Conservation (phyloP, 2,113 vertebrate species). For the Origma solitaria region DNA sequence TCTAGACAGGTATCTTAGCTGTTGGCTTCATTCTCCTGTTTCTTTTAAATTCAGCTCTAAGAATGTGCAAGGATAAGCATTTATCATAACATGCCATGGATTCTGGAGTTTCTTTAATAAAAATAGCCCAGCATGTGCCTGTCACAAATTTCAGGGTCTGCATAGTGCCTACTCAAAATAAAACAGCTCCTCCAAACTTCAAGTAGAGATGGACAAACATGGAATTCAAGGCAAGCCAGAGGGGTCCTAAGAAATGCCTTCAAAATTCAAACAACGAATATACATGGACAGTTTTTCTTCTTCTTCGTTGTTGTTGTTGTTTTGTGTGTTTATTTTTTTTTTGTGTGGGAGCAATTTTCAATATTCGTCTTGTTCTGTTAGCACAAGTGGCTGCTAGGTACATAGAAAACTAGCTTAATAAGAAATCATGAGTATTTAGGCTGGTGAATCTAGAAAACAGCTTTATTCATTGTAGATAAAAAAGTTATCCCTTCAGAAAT, state of each 20-base stretch:
- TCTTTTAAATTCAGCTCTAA: background rate
- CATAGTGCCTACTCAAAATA: background rate
- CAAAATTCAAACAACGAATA: background rate
- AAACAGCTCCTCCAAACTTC: background rate
- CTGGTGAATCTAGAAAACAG: background rate
- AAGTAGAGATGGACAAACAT: background rate
- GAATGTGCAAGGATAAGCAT: constrained; percentile 46
- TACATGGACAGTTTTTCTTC: background rate
- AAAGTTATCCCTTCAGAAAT: background rate
- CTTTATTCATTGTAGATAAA: background rate
- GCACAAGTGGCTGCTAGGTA: background rate
- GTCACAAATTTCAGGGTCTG: background rate
- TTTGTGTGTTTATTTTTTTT: background rate
- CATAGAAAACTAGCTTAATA: background rate
- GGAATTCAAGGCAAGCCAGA: background rate
- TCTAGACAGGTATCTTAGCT: background rate
- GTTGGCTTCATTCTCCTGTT: background rate
- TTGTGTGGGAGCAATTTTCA: background rate
- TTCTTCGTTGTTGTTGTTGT: background rate
- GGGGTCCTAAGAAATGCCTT: background rate
- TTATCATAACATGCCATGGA: constrained; percentile 11
- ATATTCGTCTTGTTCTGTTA: background rate
- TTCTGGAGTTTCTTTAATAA: constrained; percentile 53
- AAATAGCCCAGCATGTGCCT: constrained; percentile 44
- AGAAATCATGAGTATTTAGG: background rate